Evolutionary conservation across 2,888 invertebrate species (phyloP).

Genomic region (Gonocerus acuteangulatus): DNA sequence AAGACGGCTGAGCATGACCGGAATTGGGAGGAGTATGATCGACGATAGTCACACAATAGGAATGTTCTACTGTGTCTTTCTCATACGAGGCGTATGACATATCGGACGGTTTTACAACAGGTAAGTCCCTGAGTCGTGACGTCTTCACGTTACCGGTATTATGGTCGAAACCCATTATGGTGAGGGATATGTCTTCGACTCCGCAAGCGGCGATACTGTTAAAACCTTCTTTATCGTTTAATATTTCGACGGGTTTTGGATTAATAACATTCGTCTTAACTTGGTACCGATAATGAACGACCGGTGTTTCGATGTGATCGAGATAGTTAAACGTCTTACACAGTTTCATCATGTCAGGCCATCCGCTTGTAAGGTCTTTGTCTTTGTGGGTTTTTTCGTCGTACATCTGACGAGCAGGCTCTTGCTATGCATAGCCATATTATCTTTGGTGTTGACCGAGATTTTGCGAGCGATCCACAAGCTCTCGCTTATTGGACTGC

Average conservation of each 20-base stretch:
- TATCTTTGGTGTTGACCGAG: too few relatives aligned
- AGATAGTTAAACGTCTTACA: neutral
- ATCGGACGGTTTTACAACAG: too few relatives aligned
- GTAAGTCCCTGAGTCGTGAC: too few relatives aligned
- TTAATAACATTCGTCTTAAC: neutral
- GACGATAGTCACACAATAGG: too few relatives aligned
- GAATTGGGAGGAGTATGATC: too few relatives aligned
- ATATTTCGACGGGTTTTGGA: neutral
- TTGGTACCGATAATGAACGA: neutral
- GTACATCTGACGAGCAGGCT: neutral
- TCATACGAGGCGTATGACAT: too few relatives aligned
- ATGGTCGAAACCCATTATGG: too few relatives aligned
- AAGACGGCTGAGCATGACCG: neutral
- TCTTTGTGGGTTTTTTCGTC: neutral
- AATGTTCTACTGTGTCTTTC: too few relatives aligned
- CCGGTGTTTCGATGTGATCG: neutral
- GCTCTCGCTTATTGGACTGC: too few relatives aligned
- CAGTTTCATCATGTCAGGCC: neutral
- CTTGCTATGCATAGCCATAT: too few relatives aligned
- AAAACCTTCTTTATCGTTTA: neutral
- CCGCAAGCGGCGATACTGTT: too few relatives aligned
- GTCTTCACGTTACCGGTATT: neutral
- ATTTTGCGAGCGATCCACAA: too few relatives aligned
- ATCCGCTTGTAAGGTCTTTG: neutral
- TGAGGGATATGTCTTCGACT: neutral